Percentiles rank a stretch among this genome's conserved stretches.
Conservation (phyloP, 2,113 vertebrate species). For the Eolophus roseicapilla region DNA sequence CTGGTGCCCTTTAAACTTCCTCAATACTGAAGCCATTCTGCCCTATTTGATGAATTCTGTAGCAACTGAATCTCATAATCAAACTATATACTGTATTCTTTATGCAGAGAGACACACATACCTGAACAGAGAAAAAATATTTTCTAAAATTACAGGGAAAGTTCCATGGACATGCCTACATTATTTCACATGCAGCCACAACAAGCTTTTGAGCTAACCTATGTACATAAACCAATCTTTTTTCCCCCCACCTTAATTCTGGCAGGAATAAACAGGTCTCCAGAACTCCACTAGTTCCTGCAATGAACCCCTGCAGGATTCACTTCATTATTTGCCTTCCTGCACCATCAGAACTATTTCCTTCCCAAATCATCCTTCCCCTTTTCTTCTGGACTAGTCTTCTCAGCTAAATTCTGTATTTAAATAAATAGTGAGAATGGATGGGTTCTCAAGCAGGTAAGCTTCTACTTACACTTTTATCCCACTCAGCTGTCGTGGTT, state of each 20-base stretch:
- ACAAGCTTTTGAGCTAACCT: neutral
- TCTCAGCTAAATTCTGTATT: neutral
- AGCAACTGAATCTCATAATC: neutral
- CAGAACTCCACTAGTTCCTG: neutral
- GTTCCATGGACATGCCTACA: neutral
- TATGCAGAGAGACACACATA: neutral
- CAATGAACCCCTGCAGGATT: neutral
- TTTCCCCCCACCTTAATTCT: neutral
- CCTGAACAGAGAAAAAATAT: neutral
- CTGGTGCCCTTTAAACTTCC: neutral
- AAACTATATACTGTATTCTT: neutral
- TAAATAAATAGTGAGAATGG: neutral
- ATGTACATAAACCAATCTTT: neutral
- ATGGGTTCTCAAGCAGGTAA: neutral
- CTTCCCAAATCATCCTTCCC: neutral
- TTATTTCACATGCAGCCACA: neutral
- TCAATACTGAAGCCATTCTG: neutral
- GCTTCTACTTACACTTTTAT: slow-evolving; percentile 34
- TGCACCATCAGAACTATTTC: neutral
- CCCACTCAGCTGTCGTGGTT: neutral
- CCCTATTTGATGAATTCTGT: neutral
- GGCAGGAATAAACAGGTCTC: neutral
- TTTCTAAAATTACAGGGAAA: neutral
- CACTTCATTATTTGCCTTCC: neutral
- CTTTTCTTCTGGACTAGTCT: neutral